Base-by-base conservation (phyloP, 2,888 invertebrate species). In the Ennomos erosarius region DNA sequence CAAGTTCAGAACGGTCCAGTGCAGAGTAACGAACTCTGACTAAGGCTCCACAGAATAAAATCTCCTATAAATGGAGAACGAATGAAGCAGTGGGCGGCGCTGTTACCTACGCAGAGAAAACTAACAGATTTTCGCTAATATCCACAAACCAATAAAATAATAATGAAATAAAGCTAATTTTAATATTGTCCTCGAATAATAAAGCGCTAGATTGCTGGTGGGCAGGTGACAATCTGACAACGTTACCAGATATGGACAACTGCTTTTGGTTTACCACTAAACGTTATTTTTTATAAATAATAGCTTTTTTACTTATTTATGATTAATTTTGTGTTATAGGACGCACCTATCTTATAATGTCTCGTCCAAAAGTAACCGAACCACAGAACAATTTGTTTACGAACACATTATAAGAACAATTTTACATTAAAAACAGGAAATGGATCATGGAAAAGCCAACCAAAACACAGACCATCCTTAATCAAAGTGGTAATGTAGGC, bases 61-160 rank as follows among this genome's bases (percentile, higher is more conserved):
- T 68, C 65, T 45, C 60, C 80, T 78, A 54, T 62, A 79, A 78
- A 80, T 70, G 80, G 79, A 57, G 62, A 74, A 71, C 62, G 73
- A 49, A 60, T 72, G 59, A 65, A 56, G 63, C 58, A 62, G 84
- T 84, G 78, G 88, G 85, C 83, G 88, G 79, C 65, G 69, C 69
- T 66, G 71, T 73, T 71, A n/a, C n/a, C n/a, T n/a, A 71, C 54
- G 61, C 46, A 54, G 64, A 71, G 78, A 81, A 79, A 84, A 80
- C 77, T 78, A 75, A 73, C 78, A 76, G 75, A 81, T 78, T 82
- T 82, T 78, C 73, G 79, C 77, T 81, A 84, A 85, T 78, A 82
- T 75, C 75, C 38, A 73, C 68, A 78, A 26, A 26, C 5, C 6
- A 26, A 26, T 6, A 84, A 84, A 82, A 78, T 69, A 66, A 55